phyloP scores from a whole-genome alignment of 2,888 invertebrate species.

The Palloptera scutellata region DNA sequence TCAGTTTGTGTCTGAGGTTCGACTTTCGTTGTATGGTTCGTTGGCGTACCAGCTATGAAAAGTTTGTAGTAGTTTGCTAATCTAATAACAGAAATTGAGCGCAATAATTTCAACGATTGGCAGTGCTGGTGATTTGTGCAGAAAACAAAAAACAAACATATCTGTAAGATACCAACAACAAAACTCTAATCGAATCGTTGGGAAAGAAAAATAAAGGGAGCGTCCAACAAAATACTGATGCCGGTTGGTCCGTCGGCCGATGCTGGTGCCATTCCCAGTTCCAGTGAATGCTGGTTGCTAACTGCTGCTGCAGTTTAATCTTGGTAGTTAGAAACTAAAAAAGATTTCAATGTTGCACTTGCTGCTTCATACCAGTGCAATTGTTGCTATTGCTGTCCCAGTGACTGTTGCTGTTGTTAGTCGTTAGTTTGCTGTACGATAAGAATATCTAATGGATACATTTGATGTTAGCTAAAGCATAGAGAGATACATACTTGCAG shows the following conservation, averaged over 20 bases:
- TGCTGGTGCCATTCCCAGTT: too few species aligned
- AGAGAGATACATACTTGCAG: not conserved
- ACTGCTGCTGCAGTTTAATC: too few species aligned
- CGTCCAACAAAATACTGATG: too few species aligned
- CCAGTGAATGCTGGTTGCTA: too few species aligned
- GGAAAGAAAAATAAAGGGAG: not conserved
- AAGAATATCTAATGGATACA: not conserved
- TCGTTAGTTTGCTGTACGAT: slow-evolving; percentile 29
- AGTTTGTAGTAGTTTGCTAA: slow-evolving; percentile 39
- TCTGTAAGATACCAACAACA: slow-evolving; percentile 3
- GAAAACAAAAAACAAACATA: not conserved
- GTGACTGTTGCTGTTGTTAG: slow-evolving; percentile 10
- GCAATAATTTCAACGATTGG: slow-evolving; percentile 59
- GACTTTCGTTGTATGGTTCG: too few species aligned
- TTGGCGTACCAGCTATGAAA: too few species aligned
- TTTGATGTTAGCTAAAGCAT: not conserved
- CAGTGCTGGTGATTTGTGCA: slow-evolving; percentile 45
- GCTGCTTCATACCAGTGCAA: not conserved
- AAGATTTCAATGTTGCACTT: too few species aligned
- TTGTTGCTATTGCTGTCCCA: slow-evolving; percentile 4
- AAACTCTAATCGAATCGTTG: slow-evolving; percentile 8
- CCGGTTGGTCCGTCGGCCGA: too few species aligned
- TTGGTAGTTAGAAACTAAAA: too few species aligned
- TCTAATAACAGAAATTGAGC: slow-evolving; percentile 60
- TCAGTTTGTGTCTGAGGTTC: too few species aligned